These are phyloP conservation scores for Seira sanloemensis DNA, from an alignment of 2,888 invertebrate genomes.

Conservation along the genomic window DNA sequence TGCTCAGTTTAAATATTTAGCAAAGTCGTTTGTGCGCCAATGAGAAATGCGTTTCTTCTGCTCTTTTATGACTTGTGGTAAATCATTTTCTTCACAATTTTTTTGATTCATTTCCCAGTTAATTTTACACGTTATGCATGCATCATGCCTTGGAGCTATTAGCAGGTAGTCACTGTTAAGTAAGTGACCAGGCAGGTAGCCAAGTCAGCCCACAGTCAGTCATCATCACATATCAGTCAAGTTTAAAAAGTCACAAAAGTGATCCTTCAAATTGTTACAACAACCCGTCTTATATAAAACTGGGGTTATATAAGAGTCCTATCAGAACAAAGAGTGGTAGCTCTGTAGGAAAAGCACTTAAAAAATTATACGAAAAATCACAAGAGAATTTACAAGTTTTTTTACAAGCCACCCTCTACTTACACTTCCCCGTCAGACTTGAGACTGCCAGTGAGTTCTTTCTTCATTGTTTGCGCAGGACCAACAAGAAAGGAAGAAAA, in stretches of 20 bases:
- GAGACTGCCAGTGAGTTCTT: too few relatives aligned
- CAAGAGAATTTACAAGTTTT: too few relatives aligned
- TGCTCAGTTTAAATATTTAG: too few relatives aligned
- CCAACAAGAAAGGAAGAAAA: neutral
- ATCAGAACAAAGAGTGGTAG: neutral
- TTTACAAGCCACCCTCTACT: too few relatives aligned
- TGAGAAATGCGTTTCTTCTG: neutral
- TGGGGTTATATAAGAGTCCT: too few relatives aligned
- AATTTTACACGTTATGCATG: constrained; percentile 43
- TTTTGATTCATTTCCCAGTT: constrained; percentile 38
- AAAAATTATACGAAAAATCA: constrained; percentile 16
- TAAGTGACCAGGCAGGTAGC: constrained; percentile 33
- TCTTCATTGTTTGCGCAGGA: neutral
- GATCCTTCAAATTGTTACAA: neutral
- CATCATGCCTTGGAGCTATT: constrained; percentile 42
- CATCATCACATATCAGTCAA: constrained; percentile 50
- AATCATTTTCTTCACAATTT: constrained; percentile 27
- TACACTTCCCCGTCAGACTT: too few relatives aligned
- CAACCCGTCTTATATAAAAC: too few relatives aligned
- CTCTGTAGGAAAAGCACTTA: constrained; percentile 18
- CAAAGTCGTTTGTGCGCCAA: neutral
- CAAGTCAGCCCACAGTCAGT: constrained; percentile 46
- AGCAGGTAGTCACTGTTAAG: neutral
- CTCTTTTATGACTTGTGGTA: constrained; percentile 28
- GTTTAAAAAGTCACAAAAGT: constrained; percentile 35